Percentiles rank a stretch among this genome's conserved stretches.
Evolutionary conservation across 2,888 invertebrate genomes (phyloP).

Genomic region (Perdita meconis): DNA sequence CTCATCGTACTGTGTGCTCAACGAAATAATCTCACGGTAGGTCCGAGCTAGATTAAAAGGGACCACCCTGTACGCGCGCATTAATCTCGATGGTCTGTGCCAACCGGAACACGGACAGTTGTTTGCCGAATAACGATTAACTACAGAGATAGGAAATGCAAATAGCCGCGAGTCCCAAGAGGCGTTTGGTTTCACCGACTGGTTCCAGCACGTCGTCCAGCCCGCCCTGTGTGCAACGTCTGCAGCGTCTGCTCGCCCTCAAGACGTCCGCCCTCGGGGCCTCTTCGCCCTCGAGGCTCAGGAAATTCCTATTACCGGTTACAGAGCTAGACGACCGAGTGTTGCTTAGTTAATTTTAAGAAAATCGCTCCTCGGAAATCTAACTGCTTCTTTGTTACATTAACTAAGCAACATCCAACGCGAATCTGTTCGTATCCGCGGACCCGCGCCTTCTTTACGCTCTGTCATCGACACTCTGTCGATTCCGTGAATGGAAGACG

Average conservation of each 20-base stretch:
- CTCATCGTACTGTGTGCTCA: too few relatives aligned
- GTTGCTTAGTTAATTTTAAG: slow-evolving; percentile 31
- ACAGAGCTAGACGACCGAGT: slow-evolving; percentile 24
- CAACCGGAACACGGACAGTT: slow-evolving; percentile 57
- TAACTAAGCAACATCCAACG: not conserved
- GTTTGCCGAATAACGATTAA: slow-evolving; percentile 72
- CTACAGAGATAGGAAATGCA: slow-evolving; percentile 68
- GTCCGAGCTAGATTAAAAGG: not conserved
- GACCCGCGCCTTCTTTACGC: too few relatives aligned
- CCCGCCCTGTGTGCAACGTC: slow-evolving; percentile 28
- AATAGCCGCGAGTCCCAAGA: slow-evolving; percentile 66
- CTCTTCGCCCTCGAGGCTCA: not conserved
- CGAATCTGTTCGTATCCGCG: too few relatives aligned
- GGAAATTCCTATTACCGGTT: slow-evolving; percentile 47
- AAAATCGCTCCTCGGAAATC: not conserved
- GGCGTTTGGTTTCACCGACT: slow-evolving; percentile 57
- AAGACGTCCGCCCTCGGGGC: slow-evolving; percentile 15
- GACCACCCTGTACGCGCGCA: slow-evolving; percentile 26
- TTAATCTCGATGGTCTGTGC: slow-evolving; percentile 61
- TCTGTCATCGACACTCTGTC: too few relatives aligned
- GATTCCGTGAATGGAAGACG: too few relatives aligned
- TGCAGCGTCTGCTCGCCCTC: slow-evolving; percentile 1
- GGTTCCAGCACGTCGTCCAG: slow-evolving; percentile 26
- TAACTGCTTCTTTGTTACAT: not conserved
- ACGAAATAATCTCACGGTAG: not conserved